Percentiles rank a stretch among this genome's conserved stretches.
phyloP scores from a whole-genome alignment of 2,797 vertebrate genomes.

The Heteromormyrus szaboi region DNA sequence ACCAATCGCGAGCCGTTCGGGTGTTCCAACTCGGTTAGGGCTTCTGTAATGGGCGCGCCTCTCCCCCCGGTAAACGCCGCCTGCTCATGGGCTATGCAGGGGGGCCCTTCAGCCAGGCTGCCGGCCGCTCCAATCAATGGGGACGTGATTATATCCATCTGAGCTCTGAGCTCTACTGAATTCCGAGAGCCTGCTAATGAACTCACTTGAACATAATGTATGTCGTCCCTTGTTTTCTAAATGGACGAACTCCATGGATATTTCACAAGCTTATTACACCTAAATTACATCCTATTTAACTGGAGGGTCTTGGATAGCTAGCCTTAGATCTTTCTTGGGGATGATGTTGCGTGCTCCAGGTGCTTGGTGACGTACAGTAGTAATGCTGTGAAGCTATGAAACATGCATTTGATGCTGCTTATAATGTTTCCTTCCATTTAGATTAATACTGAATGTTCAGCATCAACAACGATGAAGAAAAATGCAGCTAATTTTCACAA shows the following conservation, averaged over 20 bases:
- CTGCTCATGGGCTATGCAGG: not conserved
- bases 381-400: not conserved
- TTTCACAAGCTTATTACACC: not conserved
- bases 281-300: not conserved
- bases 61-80: not conserved
- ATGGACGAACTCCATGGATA: not conserved
- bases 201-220: not conserved
- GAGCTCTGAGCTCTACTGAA: not conserved
- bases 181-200: not conserved
- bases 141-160: conserved; percentile 3
- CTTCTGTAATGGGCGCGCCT: not conserved
- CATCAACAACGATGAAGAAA: not conserved
- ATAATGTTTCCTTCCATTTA: not conserved
- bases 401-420: not conserved
- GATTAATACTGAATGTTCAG: not conserved
- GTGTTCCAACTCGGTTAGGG: not conserved
- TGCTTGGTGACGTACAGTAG: not conserved
- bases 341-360: not conserved
- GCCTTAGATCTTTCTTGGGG: not conserved
- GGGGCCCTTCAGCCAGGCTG: not conserved
- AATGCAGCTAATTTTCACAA: not conserved
- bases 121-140: not conserved
- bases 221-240: not conserved
- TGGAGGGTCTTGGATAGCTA: not conserved
- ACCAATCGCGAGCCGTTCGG: not conserved